Evolutionary conservation across 2,113 vertebrate genomes (phyloP), one percentile per base, ranked within the genome.

Genomic region (Strix uralensis): DNA sequence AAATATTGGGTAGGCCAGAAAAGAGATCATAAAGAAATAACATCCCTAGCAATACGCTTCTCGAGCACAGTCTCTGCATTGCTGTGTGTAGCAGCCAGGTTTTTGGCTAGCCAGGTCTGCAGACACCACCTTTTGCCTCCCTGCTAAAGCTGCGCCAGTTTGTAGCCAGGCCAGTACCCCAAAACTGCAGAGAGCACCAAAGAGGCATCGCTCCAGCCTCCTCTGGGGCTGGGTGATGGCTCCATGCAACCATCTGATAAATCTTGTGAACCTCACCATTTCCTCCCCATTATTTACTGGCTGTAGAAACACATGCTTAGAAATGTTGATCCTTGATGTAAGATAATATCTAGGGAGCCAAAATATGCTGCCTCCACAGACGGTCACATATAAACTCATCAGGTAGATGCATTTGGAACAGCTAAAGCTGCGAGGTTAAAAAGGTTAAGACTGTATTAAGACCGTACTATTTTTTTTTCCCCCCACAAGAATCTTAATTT

Each of bases 1-100:
- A 93, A 96, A 96, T 65, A 90, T 0, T 25, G 88, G 86, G 65
- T 25, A 57, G 69, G 49, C 77, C 88, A 91, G 86, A 73, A 79
- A 79, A 86, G 80, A 83, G 51, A 74, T 47, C 26, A 47, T 63
- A 71, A 36, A 82, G 85, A 86, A 96, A 82, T 40, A 69, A 57
- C 44, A 88, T 42, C 63, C 67, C 59, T 13, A 16, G 49, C 3
- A 5, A 32, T 22, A 5, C 1, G 18, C 75, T 71, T 67, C 67
- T 63, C 36, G 5, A 88, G 70, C 25, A 3, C 20, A 61, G 21
- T 5, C 63, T 67, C 81, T 16, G 13, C 49, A 3, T 14, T 16
- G 8, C 52, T 75, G 65, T 3, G 59, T 15, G 8, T 4, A 36
- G 69, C 29, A 86, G 86, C 6, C 55, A 51, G 67, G 58, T 51